phyloP scores from a whole-genome alignment of 1,140 invertebrate genomes.

The Drosophila fuyamai region DNA sequence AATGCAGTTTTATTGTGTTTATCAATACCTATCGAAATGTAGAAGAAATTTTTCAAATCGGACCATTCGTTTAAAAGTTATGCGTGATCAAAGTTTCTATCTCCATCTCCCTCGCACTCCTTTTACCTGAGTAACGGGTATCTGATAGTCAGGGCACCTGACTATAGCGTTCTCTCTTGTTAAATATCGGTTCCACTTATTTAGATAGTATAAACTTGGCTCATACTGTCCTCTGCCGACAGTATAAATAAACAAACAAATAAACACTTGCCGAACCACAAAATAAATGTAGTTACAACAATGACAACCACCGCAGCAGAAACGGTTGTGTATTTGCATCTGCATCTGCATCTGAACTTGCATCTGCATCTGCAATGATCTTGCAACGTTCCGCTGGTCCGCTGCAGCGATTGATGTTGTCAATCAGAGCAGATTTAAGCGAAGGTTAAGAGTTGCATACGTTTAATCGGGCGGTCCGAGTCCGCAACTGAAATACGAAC shows the following conservation, averaged over 20 bases:
- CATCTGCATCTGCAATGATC: constrained; percentile 39
- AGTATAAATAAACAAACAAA: constrained; percentile 6
- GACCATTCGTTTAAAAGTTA: no score
- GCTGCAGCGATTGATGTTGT: constrained; percentile 71
- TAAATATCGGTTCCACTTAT: no score
- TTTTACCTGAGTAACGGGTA: no score
- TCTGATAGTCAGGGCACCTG: no score
- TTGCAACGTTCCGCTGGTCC: constrained; percentile 45
- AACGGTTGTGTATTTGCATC: constrained; percentile 24
- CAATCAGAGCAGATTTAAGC: constrained; percentile 78
- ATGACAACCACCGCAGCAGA: constrained; percentile 28
- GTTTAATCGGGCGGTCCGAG: constrained; percentile 58
- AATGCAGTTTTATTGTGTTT: no score
- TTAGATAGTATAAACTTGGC: background rate
- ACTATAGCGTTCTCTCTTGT: no score
- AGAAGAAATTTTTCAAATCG: no score
- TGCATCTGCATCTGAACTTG: constrained; percentile 17
- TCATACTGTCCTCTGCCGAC: background rate
- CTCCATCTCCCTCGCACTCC: no score
- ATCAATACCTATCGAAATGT: no score
- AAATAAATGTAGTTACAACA: constrained; percentile 50
- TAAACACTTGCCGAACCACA: constrained; percentile 40
- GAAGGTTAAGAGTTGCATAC: constrained; percentile 82
- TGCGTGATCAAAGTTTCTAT: no score
- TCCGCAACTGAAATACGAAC: constrained; percentile 16